Evolutionary conservation across 2,797 vertebrate species (phyloP), one percentile per base, ranked within the genome.

Genomic region (Cetoscarus ocellatus): DNA sequence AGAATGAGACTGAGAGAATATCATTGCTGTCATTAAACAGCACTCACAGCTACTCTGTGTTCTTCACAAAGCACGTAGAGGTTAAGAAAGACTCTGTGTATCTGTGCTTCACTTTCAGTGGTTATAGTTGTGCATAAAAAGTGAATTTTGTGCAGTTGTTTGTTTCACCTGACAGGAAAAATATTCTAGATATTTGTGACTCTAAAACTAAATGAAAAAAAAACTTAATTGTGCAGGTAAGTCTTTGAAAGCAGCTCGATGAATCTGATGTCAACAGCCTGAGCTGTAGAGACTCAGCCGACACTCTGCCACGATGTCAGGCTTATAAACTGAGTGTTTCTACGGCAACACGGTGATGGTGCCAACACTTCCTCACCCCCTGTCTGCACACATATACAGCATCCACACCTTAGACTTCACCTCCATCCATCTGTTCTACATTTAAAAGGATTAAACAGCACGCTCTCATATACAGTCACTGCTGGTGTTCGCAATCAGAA

Each of bases 341-440:
- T 35, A 52, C 56, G 45, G 61, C 53, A 70, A 70, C 61, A 38
- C 42, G 8, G 8, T 6, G 3, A 53, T 14, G 62, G 58, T 62
- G 45, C 53, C 51, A 67, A 44, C 50, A 17, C 43, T 1, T 10
- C n/a, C 49, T 44, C 34, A 54, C 35, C 43, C 14, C 10, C 9
- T 13, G 42, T 59, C 49, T 53, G 18, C 67, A 48, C 54, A 56
- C 69, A 45, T 45, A 56, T 4, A 34, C 58, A 67, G 27, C 43
- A 49, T 14, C 52, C 15, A 35, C 56, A 66, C 75, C 55, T 67
- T 19, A 7, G 54, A n/a, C 53, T 8, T 55, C 54, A 68, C 51
- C 68, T 62, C 50, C 56, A 42, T 48, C 64, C 77, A 56, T 60
- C 61, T 57, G 72, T 17, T 73, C 75, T 64, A 61, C 42, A 66